Evolutionary conservation across 2,797 vertebrate genomes (phyloP).

Genomic region (Tinamus major): DNA sequence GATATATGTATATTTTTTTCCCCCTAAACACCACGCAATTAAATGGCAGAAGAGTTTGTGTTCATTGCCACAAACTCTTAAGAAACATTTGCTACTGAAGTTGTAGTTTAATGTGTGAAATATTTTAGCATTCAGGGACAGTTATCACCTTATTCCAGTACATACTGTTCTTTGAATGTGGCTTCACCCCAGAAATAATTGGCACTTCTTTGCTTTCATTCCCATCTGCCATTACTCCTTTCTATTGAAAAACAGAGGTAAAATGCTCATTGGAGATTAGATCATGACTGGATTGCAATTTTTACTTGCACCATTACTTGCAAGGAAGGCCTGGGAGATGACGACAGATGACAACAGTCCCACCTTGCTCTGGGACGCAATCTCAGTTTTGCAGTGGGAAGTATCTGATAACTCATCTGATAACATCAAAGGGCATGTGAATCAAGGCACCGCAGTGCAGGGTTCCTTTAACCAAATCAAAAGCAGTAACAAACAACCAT

Average conservation of each 20-base stretch:
- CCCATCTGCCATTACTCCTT: not conserved
- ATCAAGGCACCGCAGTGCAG: not conserved
- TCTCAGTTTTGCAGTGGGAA: not conserved
- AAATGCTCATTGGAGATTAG: not conserved
- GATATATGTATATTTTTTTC: not conserved
- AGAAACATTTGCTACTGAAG: not conserved
- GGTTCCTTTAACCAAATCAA: not conserved
- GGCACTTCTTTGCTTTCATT: not conserved
- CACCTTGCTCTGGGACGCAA: not conserved
- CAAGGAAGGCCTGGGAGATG: not conserved
- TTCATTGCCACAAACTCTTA: not conserved
- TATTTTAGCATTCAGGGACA: not conserved
- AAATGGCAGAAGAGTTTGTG: not conserved
- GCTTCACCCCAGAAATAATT: not conserved
- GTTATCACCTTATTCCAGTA: not conserved
- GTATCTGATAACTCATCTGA: not conserved
- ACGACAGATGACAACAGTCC: not conserved
- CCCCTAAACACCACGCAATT: not conserved
- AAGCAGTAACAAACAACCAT: fast-evolving
- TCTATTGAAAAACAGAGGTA: not conserved
- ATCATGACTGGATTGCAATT: not conserved
- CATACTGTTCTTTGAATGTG: not conserved
- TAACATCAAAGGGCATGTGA: not conserved
- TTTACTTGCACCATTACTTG: not conserved
- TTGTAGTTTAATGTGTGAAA: not conserved